A percentile compares a stretch with the other conserved stretches of the same genome.
These are phyloP conservation scores for Orthonevra nobilis DNA, from an alignment of 2,888 invertebrate genomes.

Conservation along the genomic window DNA sequence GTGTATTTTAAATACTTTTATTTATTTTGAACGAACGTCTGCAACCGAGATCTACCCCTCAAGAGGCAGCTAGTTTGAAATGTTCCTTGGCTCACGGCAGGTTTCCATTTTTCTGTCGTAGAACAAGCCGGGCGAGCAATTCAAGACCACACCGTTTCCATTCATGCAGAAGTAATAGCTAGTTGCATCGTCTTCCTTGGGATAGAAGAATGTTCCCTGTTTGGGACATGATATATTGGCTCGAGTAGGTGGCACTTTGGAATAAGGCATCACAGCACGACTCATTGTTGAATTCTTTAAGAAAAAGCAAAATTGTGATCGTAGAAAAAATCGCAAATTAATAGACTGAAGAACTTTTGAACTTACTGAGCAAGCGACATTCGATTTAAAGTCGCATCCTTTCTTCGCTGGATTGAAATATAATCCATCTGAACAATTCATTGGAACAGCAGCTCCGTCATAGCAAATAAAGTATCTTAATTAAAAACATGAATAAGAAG, in stretches of 20 bases:
- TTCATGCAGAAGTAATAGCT: constrained; percentile 76
- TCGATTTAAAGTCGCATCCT: constrained; percentile 75
- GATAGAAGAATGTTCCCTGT: constrained; percentile 74
- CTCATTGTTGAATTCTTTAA: constrained; percentile 73
- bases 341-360: too few species aligned
- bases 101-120: constrained; percentile 74
- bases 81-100: constrained; percentile 74
- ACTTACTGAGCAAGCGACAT: constrained; percentile 74
- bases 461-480: constrained; percentile 75
- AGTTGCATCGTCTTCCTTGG: constrained; percentile 72
- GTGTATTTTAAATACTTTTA: too few species aligned
- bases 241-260: constrained; percentile 74
- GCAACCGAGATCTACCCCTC: too few species aligned
- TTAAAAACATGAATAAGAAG: neutral
- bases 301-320: too few species aligned
- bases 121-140: constrained; percentile 77
- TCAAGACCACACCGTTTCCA: constrained; percentile 76
- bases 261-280: constrained; percentile 74
- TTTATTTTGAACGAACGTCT: neutral
- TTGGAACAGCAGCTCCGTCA: constrained; percentile 73
- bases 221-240: constrained; percentile 76
- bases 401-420: constrained; percentile 73
- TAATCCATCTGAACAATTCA: constrained; percentile 74
- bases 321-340: too few species aligned
- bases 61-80: too few species aligned